Base-by-base conservation (phyloP, 2,888 invertebrate genomes). In the Drosophila kambysellisi region DNA sequence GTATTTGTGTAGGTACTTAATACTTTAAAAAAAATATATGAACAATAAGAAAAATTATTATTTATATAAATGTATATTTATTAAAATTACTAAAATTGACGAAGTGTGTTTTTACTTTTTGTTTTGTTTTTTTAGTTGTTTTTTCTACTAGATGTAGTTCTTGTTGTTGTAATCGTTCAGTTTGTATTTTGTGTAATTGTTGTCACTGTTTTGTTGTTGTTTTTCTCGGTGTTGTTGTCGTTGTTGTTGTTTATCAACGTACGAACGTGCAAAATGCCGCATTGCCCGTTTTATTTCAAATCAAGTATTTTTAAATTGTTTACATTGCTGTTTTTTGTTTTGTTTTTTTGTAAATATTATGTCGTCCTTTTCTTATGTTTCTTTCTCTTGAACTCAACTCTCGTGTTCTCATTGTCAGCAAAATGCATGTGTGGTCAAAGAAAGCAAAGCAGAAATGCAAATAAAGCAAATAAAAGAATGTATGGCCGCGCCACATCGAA, bases 21-120 rank as follows among this genome's bases (percentile, higher is more conserved):
- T 62, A 65, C 62, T 70, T 71, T 70, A 76, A 79, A 79, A 64
- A 75, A 77, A 75, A 71, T 8, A 25, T 43, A 46, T 46, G 81
- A 87, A 74, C 76, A 81, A 82, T 81, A 67, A 67, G 74, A 68
- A 83, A 73, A 74, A 65, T 69, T 79, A 82, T 69, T 54, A 56
- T 46, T 46, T 78, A 63, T 79, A 70, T 82, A 73, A 72, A 79
- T 86, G 75, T 76, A 78, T 80, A 64, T 79, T 70, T 57, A 81
- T 81, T 85, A 81, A 78, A 83, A 79, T 88, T 86, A 88, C 83
- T 90, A 91, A 91, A 91, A 91, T 91, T 91, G 91, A 92, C 92
- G 92, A 92, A 92, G 92, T 92, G 92, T 91, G 92, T 90, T 91
- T 75, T 74, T 69, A 48, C 79, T 75, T 91, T 75, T 72, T 69